Percentiles rank a stretch among this genome's conserved stretches.
Conservation (phyloP, 2,797 vertebrate species). For the Enteromius fasciolatus region DNA sequence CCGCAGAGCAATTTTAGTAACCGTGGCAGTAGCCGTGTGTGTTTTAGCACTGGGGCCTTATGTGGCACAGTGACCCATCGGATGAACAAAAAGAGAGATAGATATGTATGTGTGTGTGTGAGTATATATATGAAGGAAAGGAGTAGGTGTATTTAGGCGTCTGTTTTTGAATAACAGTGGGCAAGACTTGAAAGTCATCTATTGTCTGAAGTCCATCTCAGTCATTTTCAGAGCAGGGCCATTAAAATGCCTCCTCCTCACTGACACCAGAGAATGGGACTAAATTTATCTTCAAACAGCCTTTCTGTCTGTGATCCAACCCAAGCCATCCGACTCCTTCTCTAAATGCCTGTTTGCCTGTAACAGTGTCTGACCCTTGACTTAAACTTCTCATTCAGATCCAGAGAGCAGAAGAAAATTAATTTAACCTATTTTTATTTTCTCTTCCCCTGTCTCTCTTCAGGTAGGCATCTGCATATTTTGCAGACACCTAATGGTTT, state of each 20-base stretch:
- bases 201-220: slow-evolving; percentile 70
- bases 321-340: slow-evolving; percentile 66
- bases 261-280: slow-evolving; percentile 70
- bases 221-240: slow-evolving; percentile 68
- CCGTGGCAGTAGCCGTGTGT: slow-evolving; percentile 77
- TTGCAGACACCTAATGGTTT: not conserved
- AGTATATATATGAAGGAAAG: slow-evolving; percentile 66
- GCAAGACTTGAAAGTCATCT: slow-evolving; percentile 71
- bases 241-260: slow-evolving; percentile 72
- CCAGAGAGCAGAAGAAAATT: slow-evolving; percentile 62
- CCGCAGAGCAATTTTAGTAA: slow-evolving; percentile 82
- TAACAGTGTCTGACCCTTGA: slow-evolving; percentile 35
- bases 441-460: slow-evolving; percentile 9
- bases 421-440: slow-evolving; percentile 16
- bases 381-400: slow-evolving; percentile 33
- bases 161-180: slow-evolving; percentile 71
- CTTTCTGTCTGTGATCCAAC: slow-evolving; percentile 65
- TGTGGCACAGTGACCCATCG: slow-evolving; percentile 81
- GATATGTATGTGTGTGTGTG: slow-evolving; percentile 24
- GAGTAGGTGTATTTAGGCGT: slow-evolving; percentile 49
- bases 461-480: not conserved
- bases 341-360: slow-evolving; percentile 7
- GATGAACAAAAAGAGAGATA: slow-evolving; percentile 74
- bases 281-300: slow-evolving; percentile 74
- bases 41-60: slow-evolving; percentile 81